Base-by-base conservation (phyloP, 1,140 invertebrate species). In the Caenorhabditis briggsae region DNA sequence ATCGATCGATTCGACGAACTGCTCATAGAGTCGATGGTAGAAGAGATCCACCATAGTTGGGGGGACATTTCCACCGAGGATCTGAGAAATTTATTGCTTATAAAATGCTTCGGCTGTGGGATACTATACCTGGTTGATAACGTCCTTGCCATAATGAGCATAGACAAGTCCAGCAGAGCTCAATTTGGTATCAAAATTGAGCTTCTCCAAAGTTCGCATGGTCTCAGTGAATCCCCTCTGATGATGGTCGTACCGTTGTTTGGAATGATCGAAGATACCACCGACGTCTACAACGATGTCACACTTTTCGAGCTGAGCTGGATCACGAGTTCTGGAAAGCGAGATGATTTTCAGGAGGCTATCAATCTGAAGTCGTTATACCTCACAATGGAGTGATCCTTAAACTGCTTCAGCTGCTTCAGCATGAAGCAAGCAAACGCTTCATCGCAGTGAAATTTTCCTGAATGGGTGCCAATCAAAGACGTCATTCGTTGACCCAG, bases 261-360 rank as follows among this genome's bases (percentile, higher is more conserved):
- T 95, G 2, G 93, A 92, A 74, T 95, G 95, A 93, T 98, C 94
- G 93, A 96, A 99, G 20, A 95, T 94, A 8, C 94, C 95, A n/a
- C 98, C 98, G 43, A 99, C 97, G 94, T 99, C 98, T 6, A 99
- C 95, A 25, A 99, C 96, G 89, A 99, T 95, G 92, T 98, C 96
- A 94, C 97, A 98, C 7, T 94, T 94, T 16, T 95, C 94, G 59
- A 99, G 93, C 87, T 96, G 87, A 43, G 91, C 90, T n/a, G 92
- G 89, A 91, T 96, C 94, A 82, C 96, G 91, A 9, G 95, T 94
- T 92, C 94, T 94, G 84, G 41, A 90, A 88, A 83, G 20, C n/a
- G 56, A 16, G 61, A 88, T 14, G 53, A 20, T 53, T 53, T 53
- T 53, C 16, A 11, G 9, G 11, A 5, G 11, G 9, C 16, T 53